Base-by-base conservation (phyloP, 2,888 invertebrate species). In the Volucella zonaria region DNA sequence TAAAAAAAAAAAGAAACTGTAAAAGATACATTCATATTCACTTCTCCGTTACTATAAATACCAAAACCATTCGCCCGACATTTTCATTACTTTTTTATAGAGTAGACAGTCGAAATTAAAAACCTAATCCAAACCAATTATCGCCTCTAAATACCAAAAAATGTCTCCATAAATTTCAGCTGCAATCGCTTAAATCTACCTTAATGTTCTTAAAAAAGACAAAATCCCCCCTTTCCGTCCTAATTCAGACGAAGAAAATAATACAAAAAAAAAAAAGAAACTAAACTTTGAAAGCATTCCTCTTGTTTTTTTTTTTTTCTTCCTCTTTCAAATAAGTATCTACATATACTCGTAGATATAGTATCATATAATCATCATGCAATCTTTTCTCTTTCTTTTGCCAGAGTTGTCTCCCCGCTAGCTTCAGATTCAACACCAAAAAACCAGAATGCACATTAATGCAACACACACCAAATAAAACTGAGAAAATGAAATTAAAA, bases 241-340 rank as follows among this genome's bases (percentile, higher is more conserved):
- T 6, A 31, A 31, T 31, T 31, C 31, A 31, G 6, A 31, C 4
- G 31, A 31, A 31, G 38, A 58, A 58, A 58, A 31, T 9, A 56
- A 45, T 14, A 23, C 6, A 52, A 23, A 49, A 14, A 66, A 66
- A 61, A 3, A 14, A 45, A 54, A 38, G 43, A 31, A 64, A 40
- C 14, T 49, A 58, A 75, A 66, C 66, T 47, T 74, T 75, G 64
- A 75, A 75, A 75, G 74, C 64, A 66, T 75, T 58, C 14, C 45
- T 43, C 45, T n/a, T 14, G 8, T 58, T 15, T 23, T 23, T 23
- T 23, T 23, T 23, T 23, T 23, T 23, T 18, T 18, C 2, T 18
- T 43, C 52, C 52, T 18, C 11, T 23, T 54, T 23, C 54, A 43
- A 43, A 31, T 43, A 67, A 8, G 9, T 23, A 31, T 54, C 54